phyloP scores from a whole-genome alignment of 1,140 invertebrate species.

The Pogonus chalceus region DNA sequence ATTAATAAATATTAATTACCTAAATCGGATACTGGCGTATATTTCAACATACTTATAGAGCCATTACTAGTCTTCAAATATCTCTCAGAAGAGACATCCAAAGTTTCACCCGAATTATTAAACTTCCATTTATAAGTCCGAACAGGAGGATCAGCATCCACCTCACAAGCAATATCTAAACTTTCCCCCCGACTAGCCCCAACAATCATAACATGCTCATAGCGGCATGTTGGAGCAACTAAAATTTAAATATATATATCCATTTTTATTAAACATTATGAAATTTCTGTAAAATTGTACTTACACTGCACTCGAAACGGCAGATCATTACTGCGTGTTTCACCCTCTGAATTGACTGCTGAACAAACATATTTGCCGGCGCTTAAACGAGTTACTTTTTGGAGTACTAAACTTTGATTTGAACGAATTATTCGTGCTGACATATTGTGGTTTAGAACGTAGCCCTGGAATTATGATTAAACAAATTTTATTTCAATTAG shows the following conservation, averaged over 20 bases:
- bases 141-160: constrained; percentile 78
- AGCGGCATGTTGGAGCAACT: constrained; percentile 75
- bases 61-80: constrained; percentile 54
- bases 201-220: constrained; percentile 64
- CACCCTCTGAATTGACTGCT: constrained; percentile 69
- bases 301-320: constrained; percentile 75
- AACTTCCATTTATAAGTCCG: constrained; percentile 82
- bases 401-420: constrained; percentile 73
- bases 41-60: constrained; percentile 54
- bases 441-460: constrained; percentile 65
- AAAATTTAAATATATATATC: constrained; percentile 22
- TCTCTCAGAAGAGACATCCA: constrained; percentile 62
- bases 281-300: constrained; percentile 31
- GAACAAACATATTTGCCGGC: constrained; percentile 73
- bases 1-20: constrained; percentile 17
- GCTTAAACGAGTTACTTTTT: constrained; percentile 68
- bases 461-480: constrained; percentile 44
- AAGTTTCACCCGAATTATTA: constrained; percentile 75
- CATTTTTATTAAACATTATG: background rate
- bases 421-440: constrained; percentile 70
- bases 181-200: constrained; percentile 75
- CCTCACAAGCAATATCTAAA: constrained; percentile 72
- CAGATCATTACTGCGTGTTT: constrained; percentile 66
- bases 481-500: constrained; percentile 6
- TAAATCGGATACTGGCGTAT: constrained; percentile 59